Percentiles rank a stretch among this genome's conserved stretches.
Evolutionary conservation across 2,113 vertebrate genomes (phyloP).

Genomic region (Eurypyga helias): DNA sequence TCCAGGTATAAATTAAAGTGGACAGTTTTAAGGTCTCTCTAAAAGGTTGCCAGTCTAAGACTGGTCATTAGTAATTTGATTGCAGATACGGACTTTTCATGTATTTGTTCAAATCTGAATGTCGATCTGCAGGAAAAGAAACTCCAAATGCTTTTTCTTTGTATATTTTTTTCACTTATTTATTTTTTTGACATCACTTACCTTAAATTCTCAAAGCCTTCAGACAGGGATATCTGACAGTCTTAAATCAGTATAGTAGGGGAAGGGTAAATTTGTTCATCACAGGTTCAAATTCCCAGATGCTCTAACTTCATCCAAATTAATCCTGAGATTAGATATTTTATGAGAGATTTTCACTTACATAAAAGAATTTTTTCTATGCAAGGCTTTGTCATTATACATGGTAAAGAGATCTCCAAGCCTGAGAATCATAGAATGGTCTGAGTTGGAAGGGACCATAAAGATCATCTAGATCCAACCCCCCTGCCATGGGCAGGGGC

Average conservation of each 20-base stretch:
- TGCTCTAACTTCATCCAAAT: background rate
- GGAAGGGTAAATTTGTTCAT: background rate
- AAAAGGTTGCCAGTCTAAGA: background rate
- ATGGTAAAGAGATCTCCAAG: background rate
- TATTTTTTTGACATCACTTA: fast-evolving
- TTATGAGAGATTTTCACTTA: background rate
- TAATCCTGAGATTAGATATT: background rate
- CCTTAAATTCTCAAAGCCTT: background rate
- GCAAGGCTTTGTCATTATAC: background rate
- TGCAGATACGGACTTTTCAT: background rate
- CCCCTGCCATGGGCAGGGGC: no score
- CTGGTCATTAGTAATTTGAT: background rate
- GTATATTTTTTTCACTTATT: background rate
- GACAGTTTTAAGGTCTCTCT: background rate
- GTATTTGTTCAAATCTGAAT: background rate
- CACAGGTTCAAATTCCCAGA: background rate
- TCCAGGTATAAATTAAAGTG: background rate
- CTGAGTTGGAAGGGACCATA: no score
- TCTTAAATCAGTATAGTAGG: background rate
- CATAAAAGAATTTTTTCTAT: background rate
- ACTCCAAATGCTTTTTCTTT: background rate
- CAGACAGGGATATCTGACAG: background rate
- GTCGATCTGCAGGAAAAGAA: background rate
- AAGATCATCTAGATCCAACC: no score
- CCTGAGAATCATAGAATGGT: background rate